Evolutionary conservation across 2,113 vertebrate species (phyloP).

Genomic region (Camelus dromedarius): DNA sequence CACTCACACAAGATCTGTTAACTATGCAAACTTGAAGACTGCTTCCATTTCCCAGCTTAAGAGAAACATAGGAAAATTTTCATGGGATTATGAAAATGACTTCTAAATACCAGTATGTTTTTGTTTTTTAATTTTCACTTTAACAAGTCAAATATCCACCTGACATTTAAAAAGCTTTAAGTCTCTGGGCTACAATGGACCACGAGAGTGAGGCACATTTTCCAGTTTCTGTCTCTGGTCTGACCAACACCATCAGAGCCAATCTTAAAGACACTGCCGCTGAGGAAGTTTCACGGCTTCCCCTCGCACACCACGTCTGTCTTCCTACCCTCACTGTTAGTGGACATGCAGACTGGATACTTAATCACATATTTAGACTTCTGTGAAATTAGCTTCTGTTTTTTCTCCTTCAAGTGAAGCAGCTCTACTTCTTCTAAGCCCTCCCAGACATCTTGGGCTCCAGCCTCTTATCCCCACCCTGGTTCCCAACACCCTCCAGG

Average conservation of each 20-base stretch:
- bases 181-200: not conserved
- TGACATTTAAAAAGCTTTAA: not conserved
- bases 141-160: not conserved
- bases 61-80: not conserved
- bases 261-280: not conserved
- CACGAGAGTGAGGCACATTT: not conserved
- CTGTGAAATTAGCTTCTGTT: not conserved
- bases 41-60: constrained; percentile 7
- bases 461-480: not conserved
- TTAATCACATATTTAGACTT: not conserved
- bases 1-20: constrained; percentile 8
- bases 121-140: not conserved
- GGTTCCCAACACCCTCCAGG: not conserved
- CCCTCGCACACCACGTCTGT: not conserved
- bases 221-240: not conserved
- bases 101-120: not conserved
- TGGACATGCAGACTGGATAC: not conserved
- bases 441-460: not conserved
- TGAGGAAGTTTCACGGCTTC: not conserved
- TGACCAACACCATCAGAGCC: not conserved
- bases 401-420: constrained; percentile 6
- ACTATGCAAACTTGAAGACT: constrained; percentile 14
- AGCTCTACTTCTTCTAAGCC: not conserved
- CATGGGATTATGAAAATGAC: not conserved
- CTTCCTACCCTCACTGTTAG: not conserved